Evolutionary conservation across 2,888 invertebrate species (phyloP), one percentile per base, ranked within the genome.

Genomic region (Sinelater perroti): DNA sequence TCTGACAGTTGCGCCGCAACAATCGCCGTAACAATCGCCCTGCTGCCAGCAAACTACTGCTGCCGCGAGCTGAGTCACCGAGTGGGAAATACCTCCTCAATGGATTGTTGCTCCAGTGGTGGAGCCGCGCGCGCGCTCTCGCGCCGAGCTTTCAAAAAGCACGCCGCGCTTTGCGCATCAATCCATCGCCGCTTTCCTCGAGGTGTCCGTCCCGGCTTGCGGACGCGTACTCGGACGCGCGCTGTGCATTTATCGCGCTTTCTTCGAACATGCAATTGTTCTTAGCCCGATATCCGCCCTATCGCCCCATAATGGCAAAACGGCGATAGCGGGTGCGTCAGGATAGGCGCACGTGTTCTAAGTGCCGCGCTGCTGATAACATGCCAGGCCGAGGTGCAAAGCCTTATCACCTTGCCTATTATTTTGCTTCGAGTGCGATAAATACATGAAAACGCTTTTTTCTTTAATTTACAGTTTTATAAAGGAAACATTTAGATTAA

Each of bases 241-340:
- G 11, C 38, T 59, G 53, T 56, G 35, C 13, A 24, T 21, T 52
- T 60, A 60, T 60, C 60, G 18, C 28, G 3, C 17, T 30, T 38
- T 46, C 31, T 40, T 56, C 30, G 18, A 53, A 62, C 62, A 62
- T 62, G 62, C 56, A 62, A 61, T 60, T 57, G 62, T 62, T 62
- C 54, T 62, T 60, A 60, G 46, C 59, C 47, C 50, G 49, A 58
- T 40, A 24, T 24, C 10, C 21, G 24, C 26, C 26, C 26, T 40
- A 40, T 40, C 40, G 24, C 24, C 13, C 14, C 26, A 40, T 40
- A 40, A 24, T 40, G 10, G 40, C 24, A 30, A 40, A 40, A 38
- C 21, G 40, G 20, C 7, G 33, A 46, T 33, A 31, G 21, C n/a
- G n/a, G 21, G 3, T 20, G 46, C 20, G 5, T 46, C 31, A 46